These are phyloP conservation scores for Trichonephila clavipes DNA, from an alignment of 1,140 invertebrate species.

Conservation along the genomic window DNA sequence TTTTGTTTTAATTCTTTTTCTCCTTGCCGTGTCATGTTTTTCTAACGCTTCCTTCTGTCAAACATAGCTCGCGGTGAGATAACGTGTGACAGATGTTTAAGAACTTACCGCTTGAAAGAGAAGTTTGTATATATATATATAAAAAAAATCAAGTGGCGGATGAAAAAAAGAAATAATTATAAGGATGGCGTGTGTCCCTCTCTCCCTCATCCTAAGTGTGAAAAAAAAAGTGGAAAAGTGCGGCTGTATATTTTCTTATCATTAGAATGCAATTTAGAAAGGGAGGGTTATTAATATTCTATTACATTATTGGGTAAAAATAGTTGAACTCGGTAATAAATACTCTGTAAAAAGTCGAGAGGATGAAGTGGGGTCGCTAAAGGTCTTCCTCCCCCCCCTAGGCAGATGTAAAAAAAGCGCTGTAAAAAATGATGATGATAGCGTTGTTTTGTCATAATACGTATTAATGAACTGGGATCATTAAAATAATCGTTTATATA, in stretches of 20 bases:
- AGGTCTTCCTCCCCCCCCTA: not conserved
- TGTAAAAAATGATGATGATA: not conserved
- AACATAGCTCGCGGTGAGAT: conserved; percentile 42
- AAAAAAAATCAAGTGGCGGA: not conserved
- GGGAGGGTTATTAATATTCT: conserved; percentile 2
- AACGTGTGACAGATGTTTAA: conserved; percentile 70
- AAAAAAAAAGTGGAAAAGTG: not conserved
- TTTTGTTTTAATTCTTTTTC: conserved; percentile 4
- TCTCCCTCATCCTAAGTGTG: not conserved
- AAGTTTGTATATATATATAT: not conserved
- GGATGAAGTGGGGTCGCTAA: not conserved
- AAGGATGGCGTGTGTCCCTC: not conserved
- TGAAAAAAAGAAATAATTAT: not conserved
- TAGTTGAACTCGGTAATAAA: not conserved
- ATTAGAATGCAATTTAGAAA: conserved; percentile 24
- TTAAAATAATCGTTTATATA: too few species aligned
- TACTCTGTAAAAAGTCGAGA: not conserved
- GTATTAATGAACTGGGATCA: too few species aligned
- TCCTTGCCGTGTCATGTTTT: not conserved
- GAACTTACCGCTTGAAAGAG: conserved; percentile 21
- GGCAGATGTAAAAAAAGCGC: not conserved
- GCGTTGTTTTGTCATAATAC: too few species aligned
- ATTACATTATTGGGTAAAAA: conserved; percentile 49
- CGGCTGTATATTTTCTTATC: conserved; percentile 39
- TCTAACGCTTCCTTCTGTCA: conserved; percentile 39